Conservation (phyloP, 1,140 invertebrate genomes). For the Hypsibius dujardini region DNA sequence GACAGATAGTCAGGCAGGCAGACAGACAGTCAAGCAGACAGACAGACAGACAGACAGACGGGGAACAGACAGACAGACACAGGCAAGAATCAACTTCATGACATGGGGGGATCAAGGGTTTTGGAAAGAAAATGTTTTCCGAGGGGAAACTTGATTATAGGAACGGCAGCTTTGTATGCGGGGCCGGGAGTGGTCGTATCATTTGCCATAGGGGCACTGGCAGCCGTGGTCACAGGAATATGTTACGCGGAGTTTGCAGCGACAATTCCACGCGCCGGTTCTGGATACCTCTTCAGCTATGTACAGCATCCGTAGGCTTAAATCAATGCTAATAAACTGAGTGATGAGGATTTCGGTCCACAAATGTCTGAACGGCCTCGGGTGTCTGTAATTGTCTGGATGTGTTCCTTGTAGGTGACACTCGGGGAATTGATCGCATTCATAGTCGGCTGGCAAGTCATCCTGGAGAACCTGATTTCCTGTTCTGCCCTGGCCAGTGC, state of each 20-base stretch:
- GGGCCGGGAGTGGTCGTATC: background rate
- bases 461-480: conserved; percentile 36
- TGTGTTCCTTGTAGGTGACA: conserved; percentile 28
- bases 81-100: too few relatives aligned
- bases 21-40: too few relatives aligned
- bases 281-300: conserved; percentile 39
- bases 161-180: background rate
- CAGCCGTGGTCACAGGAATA: conserved; percentile 27
- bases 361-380: too few relatives aligned
- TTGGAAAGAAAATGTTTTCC: too few relatives aligned
- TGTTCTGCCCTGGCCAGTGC: background rate
- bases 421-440: conserved; percentile 38
- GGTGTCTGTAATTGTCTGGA: too few relatives aligned
- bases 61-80: too few relatives aligned
- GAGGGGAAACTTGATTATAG: too few relatives aligned
- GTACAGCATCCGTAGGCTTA: conserved; percentile 20
- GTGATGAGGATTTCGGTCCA: too few relatives aligned
- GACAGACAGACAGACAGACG: too few relatives aligned
- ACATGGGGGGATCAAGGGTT: too few relatives aligned
- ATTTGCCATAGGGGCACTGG: conserved; percentile 11
- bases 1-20: too few relatives aligned
- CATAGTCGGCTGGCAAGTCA: conserved; percentile 38
- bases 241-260: conserved; percentile 76
- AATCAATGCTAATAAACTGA: background rate
- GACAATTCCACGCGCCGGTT: conserved; percentile 58